These are phyloP conservation scores for Trypoxylon attenuatum DNA, from an alignment of 2,888 invertebrate species.

Conservation along the genomic window DNA sequence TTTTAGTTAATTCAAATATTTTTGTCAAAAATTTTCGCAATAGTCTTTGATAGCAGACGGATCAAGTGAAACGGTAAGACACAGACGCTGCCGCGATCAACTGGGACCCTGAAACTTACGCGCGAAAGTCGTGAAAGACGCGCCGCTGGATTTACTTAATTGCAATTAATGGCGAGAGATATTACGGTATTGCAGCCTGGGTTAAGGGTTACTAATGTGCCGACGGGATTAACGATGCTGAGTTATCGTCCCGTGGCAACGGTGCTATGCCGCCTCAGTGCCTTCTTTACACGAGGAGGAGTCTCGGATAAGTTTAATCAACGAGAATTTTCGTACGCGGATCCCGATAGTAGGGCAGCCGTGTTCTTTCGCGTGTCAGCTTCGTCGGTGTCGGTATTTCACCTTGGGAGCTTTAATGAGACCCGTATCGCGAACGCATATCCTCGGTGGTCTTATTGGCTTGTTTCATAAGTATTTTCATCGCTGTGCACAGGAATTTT, in stretches of 20 bases:
- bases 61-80: too few species aligned
- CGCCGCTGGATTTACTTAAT: constrained; percentile 72
- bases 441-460: too few species aligned
- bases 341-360: not conserved
- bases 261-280: constrained; percentile 7
- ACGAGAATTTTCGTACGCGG: not conserved
- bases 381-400: too few species aligned
- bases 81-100: too few species aligned
- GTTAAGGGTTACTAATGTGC: constrained; percentile 72
- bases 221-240: constrained; percentile 72
- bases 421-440: too few species aligned
- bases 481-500: too few species aligned
- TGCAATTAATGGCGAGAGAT: constrained; percentile 74
- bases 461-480: too few species aligned
- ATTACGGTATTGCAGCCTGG: constrained; percentile 64
- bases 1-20: too few species aligned
- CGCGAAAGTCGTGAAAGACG: constrained; percentile 51
- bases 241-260: constrained; percentile 62
- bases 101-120: too few species aligned
- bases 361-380: not conserved
- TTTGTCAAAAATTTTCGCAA: too few species aligned
- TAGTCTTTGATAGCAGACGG: too few species aligned
- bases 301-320: constrained; percentile 24
- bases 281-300: constrained; percentile 8
- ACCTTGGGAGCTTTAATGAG: too few species aligned